These are phyloP conservation scores for Peromyscus attwateri DNA, from an alignment of 2,797 vertebrate genomes.

Conservation along the genomic window DNA sequence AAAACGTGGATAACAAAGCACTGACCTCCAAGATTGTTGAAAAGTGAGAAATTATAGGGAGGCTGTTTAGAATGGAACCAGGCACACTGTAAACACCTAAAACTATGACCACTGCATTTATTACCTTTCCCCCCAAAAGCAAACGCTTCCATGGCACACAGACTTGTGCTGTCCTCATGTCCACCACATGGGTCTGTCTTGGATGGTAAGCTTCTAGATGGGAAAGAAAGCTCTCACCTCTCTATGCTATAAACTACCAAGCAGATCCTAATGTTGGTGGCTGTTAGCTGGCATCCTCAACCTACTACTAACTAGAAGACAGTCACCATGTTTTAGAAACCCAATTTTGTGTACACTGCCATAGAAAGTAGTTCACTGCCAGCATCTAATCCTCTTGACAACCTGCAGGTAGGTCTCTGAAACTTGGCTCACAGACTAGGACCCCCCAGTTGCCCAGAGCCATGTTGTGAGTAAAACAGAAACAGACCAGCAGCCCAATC, in stretches of 20 bases:
- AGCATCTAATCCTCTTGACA: conserved; percentile 4
- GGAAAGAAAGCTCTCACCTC: not conserved
- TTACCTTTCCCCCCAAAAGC: not conserved
- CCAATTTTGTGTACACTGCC: not conserved
- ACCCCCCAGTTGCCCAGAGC: not conserved
- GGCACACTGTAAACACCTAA: not conserved
- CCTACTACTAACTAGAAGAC: conserved; percentile 33
- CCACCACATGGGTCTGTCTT: conserved; percentile 20
- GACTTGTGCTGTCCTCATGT: not conserved
- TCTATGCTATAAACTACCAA: conserved; percentile 66
- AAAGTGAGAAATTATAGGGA: conserved; percentile 47
- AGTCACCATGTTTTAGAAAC: conserved; percentile 58
- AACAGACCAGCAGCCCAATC: not conserved
- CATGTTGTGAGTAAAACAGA: not conserved
- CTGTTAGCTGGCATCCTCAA: conserved; percentile 71
- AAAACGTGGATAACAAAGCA: conserved; percentile 48
- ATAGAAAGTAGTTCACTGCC: conserved; percentile 32
- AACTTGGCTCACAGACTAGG: not conserved
- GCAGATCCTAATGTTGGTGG: conserved; percentile 65
- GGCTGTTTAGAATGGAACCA: not conserved
- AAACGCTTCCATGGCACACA: not conserved
- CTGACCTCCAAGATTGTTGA: not conserved
- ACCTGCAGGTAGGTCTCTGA: conserved; percentile 32
- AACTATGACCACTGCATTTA: not conserved
- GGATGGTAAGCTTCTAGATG: conserved; percentile 3